Percentiles rank a stretch among this genome's conserved stretches.
Conservation (phyloP, 2,797 vertebrate species). For the Somateria mollissima region DNA sequence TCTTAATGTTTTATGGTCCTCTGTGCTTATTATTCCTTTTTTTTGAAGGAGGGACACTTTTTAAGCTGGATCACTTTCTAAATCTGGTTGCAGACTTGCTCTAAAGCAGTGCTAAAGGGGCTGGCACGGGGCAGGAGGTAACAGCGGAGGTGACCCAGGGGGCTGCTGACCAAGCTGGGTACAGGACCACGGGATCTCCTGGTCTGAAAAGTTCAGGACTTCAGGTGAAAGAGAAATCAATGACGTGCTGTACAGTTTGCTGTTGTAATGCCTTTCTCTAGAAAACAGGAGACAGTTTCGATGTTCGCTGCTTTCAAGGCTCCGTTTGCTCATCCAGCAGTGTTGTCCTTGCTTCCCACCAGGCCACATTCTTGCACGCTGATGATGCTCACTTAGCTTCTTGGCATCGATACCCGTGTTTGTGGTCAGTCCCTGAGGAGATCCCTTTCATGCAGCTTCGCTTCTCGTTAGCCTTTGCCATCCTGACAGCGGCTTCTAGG, state of each 20-base stretch:
- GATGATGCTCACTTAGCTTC: neutral
- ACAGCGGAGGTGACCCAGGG: accelerated
- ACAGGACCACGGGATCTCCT: neutral
- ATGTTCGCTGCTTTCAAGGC: neutral
- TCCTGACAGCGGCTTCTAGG: neutral
- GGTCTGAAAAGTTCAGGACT: neutral
- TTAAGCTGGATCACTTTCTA: neutral
- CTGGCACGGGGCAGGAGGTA: neutral
- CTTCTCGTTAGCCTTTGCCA: neutral
- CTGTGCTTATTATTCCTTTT: neutral
- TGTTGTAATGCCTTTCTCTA: too few species aligned
- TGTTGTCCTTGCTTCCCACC: neutral
- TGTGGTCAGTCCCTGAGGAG: neutral
- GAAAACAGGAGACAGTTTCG: accelerated
- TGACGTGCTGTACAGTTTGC: neutral
- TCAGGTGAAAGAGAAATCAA: neutral
- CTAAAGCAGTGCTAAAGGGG: neutral
- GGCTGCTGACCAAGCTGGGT: accelerated
- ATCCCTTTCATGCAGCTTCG: accelerated
- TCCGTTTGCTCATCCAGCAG: neutral
- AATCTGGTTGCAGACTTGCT: neutral
- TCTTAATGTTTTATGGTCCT: too few species aligned
- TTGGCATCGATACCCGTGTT: neutral
- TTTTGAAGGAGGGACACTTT: neutral
- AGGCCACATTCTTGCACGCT: too few species aligned